Evolutionary conservation across 2,888 invertebrate genomes (phyloP), one percentile per base, ranked within the genome.

Genomic region (Resseliella maxima): DNA sequence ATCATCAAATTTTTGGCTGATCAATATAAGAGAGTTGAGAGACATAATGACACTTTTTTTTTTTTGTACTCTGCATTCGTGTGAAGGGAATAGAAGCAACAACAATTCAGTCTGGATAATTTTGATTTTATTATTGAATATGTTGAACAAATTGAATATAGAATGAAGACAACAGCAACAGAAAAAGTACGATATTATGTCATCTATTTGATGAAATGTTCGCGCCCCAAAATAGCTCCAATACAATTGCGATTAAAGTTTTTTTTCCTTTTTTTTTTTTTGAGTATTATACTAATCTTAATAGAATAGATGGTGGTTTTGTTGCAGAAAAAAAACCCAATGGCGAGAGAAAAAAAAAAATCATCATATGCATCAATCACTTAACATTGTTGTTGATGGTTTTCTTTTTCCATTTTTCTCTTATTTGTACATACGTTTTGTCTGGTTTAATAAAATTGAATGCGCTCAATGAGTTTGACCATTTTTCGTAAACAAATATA

Each of bases 41-140:
- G 46, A 50, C 46, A n/a, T n/a, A n/a, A n/a, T n/a, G 46, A 50
- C 15, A 18, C 31, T 12, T 24, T n/a, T n/a, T 24, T 59, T 2
- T 59, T 31, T 18, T 72, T 6, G 1, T 15, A 31, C 31, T 31
- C 31, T 1, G 2, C 1, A 31, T 35, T n/a, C 59, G 1, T 59
- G 24, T 12, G 6, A 72, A 72, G 27, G 31, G 72, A 24, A 24
- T 5, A 31, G 12, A 31, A 31, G 2, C 12, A 72, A 10, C 12
- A 3, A 72, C 31, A 31, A n/a, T 35, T 31, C 72, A 35, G 31
- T 3, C 15, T 31, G 31, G 72, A 31, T 72, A 72, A 72, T 72
- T 35, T 72, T 72, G 31, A 72, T 72, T 72, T 72, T 72, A 72
- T 72, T 72, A 72, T 72, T 72, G 72, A 72, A 18, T 72, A 18